A percentile compares a stretch with the other conserved stretches of the same genome.
These are phyloP conservation scores for Falco rusticolus DNA, from an alignment of 2,797 vertebrate genomes.

Conservation along the genomic window DNA sequence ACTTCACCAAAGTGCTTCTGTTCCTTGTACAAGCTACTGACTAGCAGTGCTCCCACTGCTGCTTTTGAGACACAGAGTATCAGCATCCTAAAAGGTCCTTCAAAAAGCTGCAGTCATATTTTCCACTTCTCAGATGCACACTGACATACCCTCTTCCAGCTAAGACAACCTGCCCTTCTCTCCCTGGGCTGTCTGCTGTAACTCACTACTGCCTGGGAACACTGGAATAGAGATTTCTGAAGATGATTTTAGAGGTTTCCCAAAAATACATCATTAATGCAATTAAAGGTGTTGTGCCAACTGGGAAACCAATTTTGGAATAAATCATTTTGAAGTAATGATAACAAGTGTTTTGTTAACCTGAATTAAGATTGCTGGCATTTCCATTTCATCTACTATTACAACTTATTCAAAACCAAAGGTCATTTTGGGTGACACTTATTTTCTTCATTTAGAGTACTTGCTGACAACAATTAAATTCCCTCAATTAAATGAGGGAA, in stretches of 20 bases:
- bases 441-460: not conserved
- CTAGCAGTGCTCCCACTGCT: not conserved
- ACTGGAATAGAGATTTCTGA: not conserved
- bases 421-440: fast-evolving
- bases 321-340: not conserved
- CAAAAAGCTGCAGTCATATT: not conserved
- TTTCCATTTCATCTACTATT: not conserved
- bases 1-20: not conserved
- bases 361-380: not conserved
- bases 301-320: not conserved
- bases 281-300: not conserved
- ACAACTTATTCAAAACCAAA: not conserved
- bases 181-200: not conserved
- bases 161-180: not conserved
- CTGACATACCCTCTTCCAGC: not conserved
- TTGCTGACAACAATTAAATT: not conserved
- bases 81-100: not conserved
- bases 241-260: not conserved
- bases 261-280: not conserved
- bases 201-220: not conserved
- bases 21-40: not conserved
- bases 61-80: not conserved
- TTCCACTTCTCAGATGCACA: not conserved
- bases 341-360: not conserved
- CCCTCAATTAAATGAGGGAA: not conserved